These are phyloP conservation scores for Halocynthia aurantium DNA, from an alignment of 23 tunicate species.

Conservation along the genomic window DNA sequence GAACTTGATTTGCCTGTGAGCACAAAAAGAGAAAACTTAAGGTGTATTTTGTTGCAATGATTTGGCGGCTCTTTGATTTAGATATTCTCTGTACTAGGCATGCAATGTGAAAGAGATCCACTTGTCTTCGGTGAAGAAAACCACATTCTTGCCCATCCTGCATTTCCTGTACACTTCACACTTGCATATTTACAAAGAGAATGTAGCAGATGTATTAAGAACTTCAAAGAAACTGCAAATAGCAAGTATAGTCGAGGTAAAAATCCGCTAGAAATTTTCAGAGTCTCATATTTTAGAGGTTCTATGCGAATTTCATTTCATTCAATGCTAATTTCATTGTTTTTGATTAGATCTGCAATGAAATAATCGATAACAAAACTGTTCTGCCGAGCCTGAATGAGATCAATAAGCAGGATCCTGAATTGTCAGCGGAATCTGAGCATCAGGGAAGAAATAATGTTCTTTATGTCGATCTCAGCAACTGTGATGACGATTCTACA, in stretches of 20 bases:
- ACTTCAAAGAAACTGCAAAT: conserved; percentile 71
- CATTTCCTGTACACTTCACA: conserved; percentile 70
- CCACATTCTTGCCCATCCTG: conserved; percentile 57
- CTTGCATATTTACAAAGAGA: conserved; percentile 61
- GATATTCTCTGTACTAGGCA: conserved; percentile 27
- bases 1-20: no score
- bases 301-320: conserved; percentile 2
- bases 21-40: no score
- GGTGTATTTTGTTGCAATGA: neutral
- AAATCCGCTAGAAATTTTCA: neutral
- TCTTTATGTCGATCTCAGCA: conserved; percentile 13
- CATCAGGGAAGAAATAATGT: neutral
- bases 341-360: conserved; percentile 46
- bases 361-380: conserved; percentile 29
- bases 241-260: conserved; percentile 41
- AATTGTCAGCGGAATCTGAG: neutral
- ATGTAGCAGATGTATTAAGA: conserved; percentile 50
- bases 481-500: conserved; percentile 5
- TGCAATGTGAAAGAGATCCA: conserved; percentile 74
- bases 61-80: neutral
- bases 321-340: neutral
- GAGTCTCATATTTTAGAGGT: neutral
- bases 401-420: neutral
- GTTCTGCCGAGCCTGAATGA: conserved; percentile 43
- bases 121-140: conserved; percentile 51